phyloP scores from a whole-genome alignment of 2,113 vertebrate genomes.

The Pelusios castaneus region DNA sequence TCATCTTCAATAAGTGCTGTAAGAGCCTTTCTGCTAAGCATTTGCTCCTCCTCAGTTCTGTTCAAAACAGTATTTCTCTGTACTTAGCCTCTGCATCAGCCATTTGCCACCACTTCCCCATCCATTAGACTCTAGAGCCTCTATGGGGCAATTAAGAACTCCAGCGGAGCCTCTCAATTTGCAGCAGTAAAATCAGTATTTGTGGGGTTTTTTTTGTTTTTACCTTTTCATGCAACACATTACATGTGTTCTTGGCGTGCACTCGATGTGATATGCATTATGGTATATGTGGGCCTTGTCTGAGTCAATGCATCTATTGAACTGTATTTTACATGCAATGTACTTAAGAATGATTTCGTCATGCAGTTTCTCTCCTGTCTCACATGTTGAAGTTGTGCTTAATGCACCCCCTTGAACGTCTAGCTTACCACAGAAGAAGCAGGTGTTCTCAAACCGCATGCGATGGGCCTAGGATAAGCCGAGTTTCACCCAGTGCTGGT shows the following conservation, averaged over 20 bases:
- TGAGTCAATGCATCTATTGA: neutral
- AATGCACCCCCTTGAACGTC: neutral
- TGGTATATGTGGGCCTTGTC: neutral
- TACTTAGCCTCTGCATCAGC: neutral
- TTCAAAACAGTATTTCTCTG: neutral
- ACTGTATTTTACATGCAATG: neutral
- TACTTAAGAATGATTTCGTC: neutral
- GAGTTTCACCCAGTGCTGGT: neutral
- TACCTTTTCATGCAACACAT: neutral
- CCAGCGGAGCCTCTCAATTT: neutral
- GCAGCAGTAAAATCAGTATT: neutral
- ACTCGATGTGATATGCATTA: neutral
- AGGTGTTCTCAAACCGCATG: neutral
- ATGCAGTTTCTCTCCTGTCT: neutral
- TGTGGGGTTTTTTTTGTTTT: neutral
- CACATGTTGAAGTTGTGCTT: neutral
- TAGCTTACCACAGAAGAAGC: neutral
- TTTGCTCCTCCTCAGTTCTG: neutral
- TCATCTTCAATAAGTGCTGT: neutral
- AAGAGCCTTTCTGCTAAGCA: neutral
- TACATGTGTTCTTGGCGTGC: neutral
- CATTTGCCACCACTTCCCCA: neutral
- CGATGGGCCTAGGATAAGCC: neutral
- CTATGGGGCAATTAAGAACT: neutral
- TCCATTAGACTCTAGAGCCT: neutral